Base-by-base conservation (phyloP, 2,113 vertebrate genomes). In the Riparia riparia region DNA sequence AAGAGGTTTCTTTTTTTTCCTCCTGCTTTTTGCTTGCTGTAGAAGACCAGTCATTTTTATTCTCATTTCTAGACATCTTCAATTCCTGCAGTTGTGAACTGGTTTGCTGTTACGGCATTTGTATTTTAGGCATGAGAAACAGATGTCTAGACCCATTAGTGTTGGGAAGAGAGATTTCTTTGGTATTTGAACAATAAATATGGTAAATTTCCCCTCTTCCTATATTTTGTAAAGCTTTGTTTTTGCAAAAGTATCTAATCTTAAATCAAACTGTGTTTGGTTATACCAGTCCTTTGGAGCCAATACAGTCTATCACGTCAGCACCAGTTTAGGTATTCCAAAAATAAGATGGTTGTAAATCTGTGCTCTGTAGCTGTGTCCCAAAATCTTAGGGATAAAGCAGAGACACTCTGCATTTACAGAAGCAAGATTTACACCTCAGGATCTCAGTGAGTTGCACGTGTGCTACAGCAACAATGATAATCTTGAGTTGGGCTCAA, bases 61-160 rank as follows among this genome's bases (percentile, higher is more conserved):
- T 87, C 77, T 79, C 42, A 0, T 91, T 95, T 94, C 86, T 91
- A 94, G 86, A 89, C 76, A 90, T 56, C 70, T 90, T 95, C 88
- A 90, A 44, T 71, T 93, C 56, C 80, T 90, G 71, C 72, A 94
- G 79, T 93, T 71, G 53, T 86, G 72, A 94, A 64, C 65, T 51
- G 53, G 51, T 93, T 96, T 95, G 95, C 80, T 95, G 64, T 92
- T 93, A 86, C 10, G 70, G 86, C 76, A 81, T 90, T 95, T 93
- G 92, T 96, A 93, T 88, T 96, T 93, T 45, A 94, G 69, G 86
- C 95, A 94, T 86, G 90, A 71, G 95, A 96, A 94, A 80, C 88
- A 92, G 82, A 94, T 90, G 82, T 92, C 88, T 93, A 89, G 86
- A 95, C 71, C 87, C 58, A 82, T 86, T 84, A 84, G 63, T 56